Evolutionary conservation across 2,888 invertebrate species (phyloP).

Genomic region (Dione vanillae): DNA sequence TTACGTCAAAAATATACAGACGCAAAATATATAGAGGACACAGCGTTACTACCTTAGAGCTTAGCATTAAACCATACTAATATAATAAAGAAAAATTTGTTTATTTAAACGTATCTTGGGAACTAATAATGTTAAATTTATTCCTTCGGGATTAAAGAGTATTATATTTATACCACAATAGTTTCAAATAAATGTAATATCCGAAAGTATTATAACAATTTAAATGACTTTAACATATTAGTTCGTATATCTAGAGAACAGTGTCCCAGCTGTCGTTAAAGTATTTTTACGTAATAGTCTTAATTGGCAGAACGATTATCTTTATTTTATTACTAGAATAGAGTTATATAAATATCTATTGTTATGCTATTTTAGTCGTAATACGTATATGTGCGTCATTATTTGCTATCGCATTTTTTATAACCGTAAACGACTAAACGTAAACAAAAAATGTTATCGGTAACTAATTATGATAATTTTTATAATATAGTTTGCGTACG

Average conservation of each 20-base stretch:
- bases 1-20: too few species aligned
- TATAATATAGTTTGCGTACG: neutral
- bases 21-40: too few species aligned
- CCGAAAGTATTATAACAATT: too few species aligned
- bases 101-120: too few species aligned
- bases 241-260: slow-evolving; percentile 2
- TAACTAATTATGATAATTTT: neutral
- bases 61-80: too few species aligned
- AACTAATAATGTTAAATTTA: too few species aligned
- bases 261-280: neutral
- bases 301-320: neutral
- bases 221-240: neutral
- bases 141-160: too few species aligned
- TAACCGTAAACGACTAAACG: neutral
- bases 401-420: neutral
- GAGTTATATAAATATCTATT: neutral
- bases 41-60: too few species aligned
- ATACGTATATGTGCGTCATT: slow-evolving; percentile 24
- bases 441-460: neutral
- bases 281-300: neutral
- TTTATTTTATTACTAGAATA: neutral
- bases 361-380: neutral
- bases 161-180: too few species aligned
- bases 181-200: too few species aligned
- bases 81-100: too few species aligned